A percentile compares a stretch with the other conserved stretches of the same genome.
Conservation (phyloP, 2,113 vertebrate genomes). For the Ammodramus savannarum region DNA sequence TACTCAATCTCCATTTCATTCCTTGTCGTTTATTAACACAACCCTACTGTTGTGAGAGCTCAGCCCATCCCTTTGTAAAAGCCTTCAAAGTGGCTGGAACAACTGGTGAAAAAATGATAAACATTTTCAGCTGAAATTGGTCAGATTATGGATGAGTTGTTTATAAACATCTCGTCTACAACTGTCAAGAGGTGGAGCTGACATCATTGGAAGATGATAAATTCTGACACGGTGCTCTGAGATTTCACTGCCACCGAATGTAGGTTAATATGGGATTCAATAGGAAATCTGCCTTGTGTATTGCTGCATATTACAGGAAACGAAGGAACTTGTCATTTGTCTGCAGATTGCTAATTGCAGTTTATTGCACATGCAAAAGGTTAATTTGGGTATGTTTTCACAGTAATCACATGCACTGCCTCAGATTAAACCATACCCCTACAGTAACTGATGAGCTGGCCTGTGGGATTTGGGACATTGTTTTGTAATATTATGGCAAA, state of each 20-base stretch:
- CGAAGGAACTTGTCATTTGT: constrained; percentile 16
- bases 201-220: constrained; percentile 10
- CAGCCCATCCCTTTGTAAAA: not conserved
- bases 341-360: constrained; percentile 53
- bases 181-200: constrained; percentile 36
- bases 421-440: not conserved
- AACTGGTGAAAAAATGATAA: not conserved
- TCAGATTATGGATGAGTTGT: constrained; percentile 11
- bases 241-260: constrained; percentile 33
- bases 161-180: constrained; percentile 8
- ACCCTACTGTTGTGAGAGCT: not conserved
- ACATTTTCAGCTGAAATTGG: not conserved
- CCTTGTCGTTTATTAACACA: not conserved
- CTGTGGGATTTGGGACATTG: not conserved
- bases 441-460: not conserved
- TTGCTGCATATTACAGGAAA: constrained; percentile 25
- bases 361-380: constrained; percentile 28
- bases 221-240: constrained; percentile 34
- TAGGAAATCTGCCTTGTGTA: constrained; percentile 48
- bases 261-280: constrained; percentile 65
- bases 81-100: not conserved
- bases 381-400: constrained; percentile 11
- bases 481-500: not conserved
- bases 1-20: not conserved
- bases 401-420: not conserved